A percentile compares a stretch with the other conserved stretches of the same genome.
Evolutionary conservation across 1,140 invertebrate genomes (phyloP).

Genomic region (Pemphigus obesinymphae): DNA sequence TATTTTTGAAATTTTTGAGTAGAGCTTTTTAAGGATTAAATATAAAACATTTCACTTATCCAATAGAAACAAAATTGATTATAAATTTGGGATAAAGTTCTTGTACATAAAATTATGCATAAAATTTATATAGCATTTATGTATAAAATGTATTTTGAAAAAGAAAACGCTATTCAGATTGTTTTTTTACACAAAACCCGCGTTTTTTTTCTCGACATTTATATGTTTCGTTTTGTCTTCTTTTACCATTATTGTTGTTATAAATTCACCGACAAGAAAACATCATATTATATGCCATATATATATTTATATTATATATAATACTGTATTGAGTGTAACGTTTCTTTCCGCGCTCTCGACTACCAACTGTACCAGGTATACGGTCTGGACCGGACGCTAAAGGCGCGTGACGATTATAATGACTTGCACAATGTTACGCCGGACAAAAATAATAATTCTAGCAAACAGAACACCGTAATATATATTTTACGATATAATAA

Average conservation of each 20-base stretch:
- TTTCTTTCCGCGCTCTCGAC: conserved; percentile 33
- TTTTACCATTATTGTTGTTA: background rate
- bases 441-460: conserved; percentile 8
- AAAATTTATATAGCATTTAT: too few species aligned
- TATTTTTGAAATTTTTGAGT: too few species aligned
- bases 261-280: background rate
- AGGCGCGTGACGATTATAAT: conserved; percentile 38
- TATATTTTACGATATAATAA: too few species aligned
- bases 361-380: background rate
- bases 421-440: conserved; percentile 37
- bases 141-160: too few species aligned
- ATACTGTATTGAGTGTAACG: background rate
- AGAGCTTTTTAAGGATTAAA: too few species aligned
- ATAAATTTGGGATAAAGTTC: too few species aligned
- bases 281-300: background rate
- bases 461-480: background rate
- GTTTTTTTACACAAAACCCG: background rate
- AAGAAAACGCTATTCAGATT: too few species aligned
- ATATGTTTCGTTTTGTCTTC: background rate
- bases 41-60: too few species aligned
- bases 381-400: background rate
- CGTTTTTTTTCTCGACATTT: background rate
- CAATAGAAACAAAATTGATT: too few species aligned
- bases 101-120: too few species aligned
- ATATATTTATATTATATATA: background rate